Conservation (phyloP, 2,113 vertebrate genomes). For the Apeltes quadracus region DNA sequence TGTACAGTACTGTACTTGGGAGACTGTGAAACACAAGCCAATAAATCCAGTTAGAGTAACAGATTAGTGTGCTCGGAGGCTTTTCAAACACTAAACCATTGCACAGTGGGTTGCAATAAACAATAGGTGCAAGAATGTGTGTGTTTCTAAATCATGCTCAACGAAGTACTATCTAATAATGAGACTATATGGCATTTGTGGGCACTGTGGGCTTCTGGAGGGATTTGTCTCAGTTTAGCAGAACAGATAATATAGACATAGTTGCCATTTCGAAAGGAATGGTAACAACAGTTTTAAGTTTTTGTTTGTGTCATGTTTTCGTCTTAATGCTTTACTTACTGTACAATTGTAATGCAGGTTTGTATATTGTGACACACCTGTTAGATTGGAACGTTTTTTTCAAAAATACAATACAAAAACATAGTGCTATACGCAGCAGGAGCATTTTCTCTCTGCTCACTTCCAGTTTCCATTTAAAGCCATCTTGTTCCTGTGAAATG, state of each 20-base stretch:
- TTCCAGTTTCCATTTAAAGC: background rate
- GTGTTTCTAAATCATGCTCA: slow-evolving; percentile 1
- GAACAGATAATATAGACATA: slow-evolving; percentile 14
- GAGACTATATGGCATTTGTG: background rate
- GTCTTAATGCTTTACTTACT: background rate
- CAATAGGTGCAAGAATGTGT: background rate
- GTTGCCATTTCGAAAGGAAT: no score
- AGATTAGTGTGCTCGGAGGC: background rate
- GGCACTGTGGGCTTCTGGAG: slow-evolving; percentile 14
- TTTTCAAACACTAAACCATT: background rate
- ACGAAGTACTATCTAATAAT: slow-evolving; percentile 5
- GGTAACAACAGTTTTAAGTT: background rate
- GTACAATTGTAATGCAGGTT: background rate
- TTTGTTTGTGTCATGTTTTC: background rate
- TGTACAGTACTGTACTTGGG: background rate
- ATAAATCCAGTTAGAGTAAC: background rate
- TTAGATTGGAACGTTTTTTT: background rate
- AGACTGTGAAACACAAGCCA: background rate
- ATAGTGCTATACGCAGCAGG: background rate
- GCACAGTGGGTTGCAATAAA: background rate
- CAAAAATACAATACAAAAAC: background rate
- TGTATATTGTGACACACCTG: background rate
- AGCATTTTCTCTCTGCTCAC: background rate
- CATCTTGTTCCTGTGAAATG: no score
- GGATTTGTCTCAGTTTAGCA: slow-evolving; percentile 33